A percentile compares a stretch with the other conserved stretches of the same genome.
phyloP scores from a whole-genome alignment of 2,113 vertebrate genomes.

The Monopterus albus region DNA sequence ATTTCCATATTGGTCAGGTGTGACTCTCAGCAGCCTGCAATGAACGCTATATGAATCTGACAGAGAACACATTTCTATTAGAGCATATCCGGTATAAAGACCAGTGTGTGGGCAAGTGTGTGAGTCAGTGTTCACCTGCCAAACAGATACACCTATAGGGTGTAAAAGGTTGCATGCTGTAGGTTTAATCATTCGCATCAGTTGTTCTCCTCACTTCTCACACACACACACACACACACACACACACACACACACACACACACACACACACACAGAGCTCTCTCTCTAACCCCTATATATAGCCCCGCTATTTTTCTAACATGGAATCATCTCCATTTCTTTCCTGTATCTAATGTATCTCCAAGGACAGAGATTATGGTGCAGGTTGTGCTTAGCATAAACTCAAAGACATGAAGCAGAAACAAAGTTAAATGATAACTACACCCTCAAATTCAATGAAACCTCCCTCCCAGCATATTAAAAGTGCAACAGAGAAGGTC shows the following conservation, averaged over 20 bases:
- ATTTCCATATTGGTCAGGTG: conserved; percentile 13
- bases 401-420: too few relatives aligned
- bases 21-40: conserved; percentile 9
- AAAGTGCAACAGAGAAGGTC: too few relatives aligned
- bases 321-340: too few relatives aligned
- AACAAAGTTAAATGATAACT: too few relatives aligned
- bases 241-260: background rate
- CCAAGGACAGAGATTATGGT: too few relatives aligned
- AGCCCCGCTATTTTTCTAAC: too few relatives aligned
- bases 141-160: background rate
- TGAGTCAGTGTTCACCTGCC: background rate
- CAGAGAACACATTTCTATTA: conserved; percentile 43
- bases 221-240: background rate
- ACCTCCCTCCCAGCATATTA: too few relatives aligned
- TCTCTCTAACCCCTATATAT: too few relatives aligned
- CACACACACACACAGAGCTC: too few relatives aligned
- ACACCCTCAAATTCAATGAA: too few relatives aligned
- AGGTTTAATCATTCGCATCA: conserved; percentile 10
- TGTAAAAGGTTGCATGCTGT: background rate
- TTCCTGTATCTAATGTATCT: too few relatives aligned
- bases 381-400: too few relatives aligned
- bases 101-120: background rate
- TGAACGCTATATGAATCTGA: conserved; percentile 34
- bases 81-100: background rate
- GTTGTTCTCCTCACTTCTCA: background rate